Evolutionary conservation across 2,888 invertebrate species (phyloP).

Genomic region (Rhogogaster chlorosoma): DNA sequence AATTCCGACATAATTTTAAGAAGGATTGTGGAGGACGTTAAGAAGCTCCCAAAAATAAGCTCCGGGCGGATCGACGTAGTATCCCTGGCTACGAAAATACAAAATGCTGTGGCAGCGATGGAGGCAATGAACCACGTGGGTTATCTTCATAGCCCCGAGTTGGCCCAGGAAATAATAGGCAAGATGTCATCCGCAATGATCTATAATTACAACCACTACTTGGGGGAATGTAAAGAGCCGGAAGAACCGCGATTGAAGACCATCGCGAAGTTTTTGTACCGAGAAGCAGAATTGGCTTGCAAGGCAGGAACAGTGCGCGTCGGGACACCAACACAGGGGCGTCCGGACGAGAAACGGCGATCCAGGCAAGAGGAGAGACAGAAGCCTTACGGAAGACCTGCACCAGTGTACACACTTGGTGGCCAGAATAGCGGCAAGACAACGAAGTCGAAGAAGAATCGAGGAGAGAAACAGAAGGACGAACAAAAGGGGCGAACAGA

Average conservation of each 20-base stretch:
- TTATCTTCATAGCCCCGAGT: background rate
- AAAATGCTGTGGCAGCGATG: background rate
- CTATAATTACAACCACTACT: constrained; percentile 1
- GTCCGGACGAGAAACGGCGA: no score
- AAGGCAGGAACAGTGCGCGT: background rate
- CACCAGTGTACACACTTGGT: no score
- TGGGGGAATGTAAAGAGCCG: background rate
- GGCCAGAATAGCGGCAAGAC: background rate
- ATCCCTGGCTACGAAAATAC: background rate
- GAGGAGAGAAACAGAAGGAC: background rate
- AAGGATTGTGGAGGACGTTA: constrained; percentile 45
- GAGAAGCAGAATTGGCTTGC: background rate
- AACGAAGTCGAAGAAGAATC: background rate
- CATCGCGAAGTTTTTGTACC: background rate
- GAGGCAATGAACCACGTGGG: background rate
- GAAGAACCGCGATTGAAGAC: background rate
- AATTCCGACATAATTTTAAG: constrained; percentile 40
- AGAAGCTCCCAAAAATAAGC: constrained; percentile 48
- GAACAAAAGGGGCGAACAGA: background rate
- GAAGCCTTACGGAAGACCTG: background rate
- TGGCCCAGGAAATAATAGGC: background rate
- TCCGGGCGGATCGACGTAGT: background rate
- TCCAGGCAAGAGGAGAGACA: background rate
- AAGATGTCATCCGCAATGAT: constrained; percentile 36
- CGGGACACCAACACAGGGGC: background rate